Conservation (phyloP, 2,888 invertebrate genomes). For the Pyrgus malvae region DNA sequence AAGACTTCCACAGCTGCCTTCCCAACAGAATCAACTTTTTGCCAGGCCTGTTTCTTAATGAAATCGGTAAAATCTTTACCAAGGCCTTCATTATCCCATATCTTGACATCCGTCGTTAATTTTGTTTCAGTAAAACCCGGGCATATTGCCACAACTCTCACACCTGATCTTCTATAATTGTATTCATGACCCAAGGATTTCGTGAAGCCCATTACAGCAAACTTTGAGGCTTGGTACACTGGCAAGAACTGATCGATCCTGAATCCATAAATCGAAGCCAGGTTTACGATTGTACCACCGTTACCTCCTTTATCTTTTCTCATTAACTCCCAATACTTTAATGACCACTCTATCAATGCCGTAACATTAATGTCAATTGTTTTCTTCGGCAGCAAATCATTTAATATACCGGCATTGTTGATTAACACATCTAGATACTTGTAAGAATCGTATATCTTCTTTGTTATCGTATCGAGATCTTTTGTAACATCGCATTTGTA, state of each 20-base stretch:
- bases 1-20: constrained; percentile 52
- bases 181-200: constrained; percentile 67
- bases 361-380: constrained; percentile 61
- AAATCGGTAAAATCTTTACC: constrained; percentile 38
- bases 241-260: constrained; percentile 74
- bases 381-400: constrained; percentile 43
- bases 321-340: constrained; percentile 82
- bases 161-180: constrained; percentile 70
- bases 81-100: constrained; percentile 34
- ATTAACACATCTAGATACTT: constrained; percentile 64
- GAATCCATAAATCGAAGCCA: constrained; percentile 83
- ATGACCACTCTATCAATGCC: constrained; percentile 57
- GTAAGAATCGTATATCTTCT: constrained; percentile 48
- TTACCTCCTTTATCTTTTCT: constrained; percentile 76
- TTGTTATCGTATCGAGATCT: constrained; percentile 63
- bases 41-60: constrained; percentile 44
- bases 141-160: constrained; percentile 77
- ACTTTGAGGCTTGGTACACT: constrained; percentile 83
- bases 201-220: constrained; percentile 70
- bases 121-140: constrained; percentile 76
- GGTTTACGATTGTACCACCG: constrained; percentile 85
- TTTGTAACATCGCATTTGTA: constrained; percentile 69
- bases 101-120: constrained; percentile 34
- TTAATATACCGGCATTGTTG: constrained; percentile 67
- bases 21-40: constrained; percentile 50